Conservation (phyloP, 2,888 invertebrate genomes). For the Blera fallax region DNA sequence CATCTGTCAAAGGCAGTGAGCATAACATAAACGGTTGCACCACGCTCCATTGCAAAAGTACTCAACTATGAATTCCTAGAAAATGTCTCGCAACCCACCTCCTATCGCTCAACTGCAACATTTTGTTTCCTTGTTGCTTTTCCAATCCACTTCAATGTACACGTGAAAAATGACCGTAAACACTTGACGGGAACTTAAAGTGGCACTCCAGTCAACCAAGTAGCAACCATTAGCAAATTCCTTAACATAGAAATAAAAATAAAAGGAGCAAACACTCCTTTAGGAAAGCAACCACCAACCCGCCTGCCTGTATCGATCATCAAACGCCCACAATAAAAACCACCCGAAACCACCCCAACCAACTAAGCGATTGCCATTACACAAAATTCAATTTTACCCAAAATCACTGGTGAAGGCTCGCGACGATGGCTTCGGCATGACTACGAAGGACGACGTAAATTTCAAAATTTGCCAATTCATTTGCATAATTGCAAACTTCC, state of each 20-base stretch:
- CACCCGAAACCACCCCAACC: background rate
- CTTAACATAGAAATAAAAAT: background rate
- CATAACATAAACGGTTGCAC: too few relatives aligned
- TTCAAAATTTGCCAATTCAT: slow-evolving; percentile 52
- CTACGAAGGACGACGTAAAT: slow-evolving; percentile 7
- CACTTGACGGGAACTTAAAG: background rate
- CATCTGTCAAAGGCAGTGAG: too few relatives aligned
- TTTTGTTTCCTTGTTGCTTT: background rate
- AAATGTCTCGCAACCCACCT: too few relatives aligned
- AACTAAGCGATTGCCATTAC: slow-evolving; percentile 15
- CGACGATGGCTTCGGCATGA: background rate
- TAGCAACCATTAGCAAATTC: background rate
- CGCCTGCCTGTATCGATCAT: background rate
- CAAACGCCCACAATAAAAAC: background rate
- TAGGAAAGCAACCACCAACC: background rate
- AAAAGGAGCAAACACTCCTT: background rate
- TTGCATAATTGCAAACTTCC: slow-evolving; percentile 61
- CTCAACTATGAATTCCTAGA: too few relatives aligned
- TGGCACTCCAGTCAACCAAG: background rate
- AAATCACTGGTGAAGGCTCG: background rate
- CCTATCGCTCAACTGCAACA: too few relatives aligned
- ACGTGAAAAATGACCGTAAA: background rate
- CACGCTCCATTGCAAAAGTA: too few relatives aligned
- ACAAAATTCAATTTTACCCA: slow-evolving; percentile 13
- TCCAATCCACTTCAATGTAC: background rate